phyloP scores from a whole-genome alignment of 1,140 invertebrate species.

The Drosophila sproati region DNA sequence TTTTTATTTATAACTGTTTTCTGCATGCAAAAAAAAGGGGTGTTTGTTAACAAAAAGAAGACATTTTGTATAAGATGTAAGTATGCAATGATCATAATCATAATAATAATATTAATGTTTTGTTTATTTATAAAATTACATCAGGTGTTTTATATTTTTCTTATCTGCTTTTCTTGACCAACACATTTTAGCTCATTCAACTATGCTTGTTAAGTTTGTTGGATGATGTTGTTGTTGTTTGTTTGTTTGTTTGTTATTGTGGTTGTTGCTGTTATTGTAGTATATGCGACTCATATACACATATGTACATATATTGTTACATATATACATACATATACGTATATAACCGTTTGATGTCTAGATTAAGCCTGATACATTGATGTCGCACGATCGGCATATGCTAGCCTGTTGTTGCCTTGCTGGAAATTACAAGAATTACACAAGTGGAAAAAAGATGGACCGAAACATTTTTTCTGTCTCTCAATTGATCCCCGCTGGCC shows the following conservation, averaged over 20 bases:
- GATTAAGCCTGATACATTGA: conserved; percentile 42
- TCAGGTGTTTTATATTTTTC: conserved; percentile 66
- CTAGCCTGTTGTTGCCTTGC: conserved; percentile 26
- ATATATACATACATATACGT: conserved; percentile 25
- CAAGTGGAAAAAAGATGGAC: conserved; percentile 42
- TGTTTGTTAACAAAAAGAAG: conserved; percentile 44
- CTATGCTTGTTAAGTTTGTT: conserved; percentile 12
- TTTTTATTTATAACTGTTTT: conserved; percentile 34
- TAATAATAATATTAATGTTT: conserved; percentile 53
- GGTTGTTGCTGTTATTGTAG: neutral
- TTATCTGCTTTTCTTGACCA: conserved; percentile 46
- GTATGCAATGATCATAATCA: conserved; percentile 51
- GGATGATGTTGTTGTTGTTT: neutral
- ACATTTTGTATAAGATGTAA: conserved; percentile 30
- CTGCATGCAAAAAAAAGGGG: conserved; percentile 40
- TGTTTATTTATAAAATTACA: conserved; percentile 79
- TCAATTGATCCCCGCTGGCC: conserved; percentile 24
- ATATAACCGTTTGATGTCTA: conserved; percentile 28
- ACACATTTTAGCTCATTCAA: conserved; percentile 29
- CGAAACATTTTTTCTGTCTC: conserved; percentile 28
- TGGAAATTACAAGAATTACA: conserved; percentile 46
- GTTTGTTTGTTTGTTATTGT: conserved; percentile 14
- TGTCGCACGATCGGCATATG: conserved; percentile 25
- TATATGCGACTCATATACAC: neutral
- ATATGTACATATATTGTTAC: conserved; percentile 10